Percentiles rank a stretch among this genome's conserved stretches.
These are phyloP conservation scores for Cyrtodaria siliqua DNA, from an alignment of 2,888 invertebrate species.

Conservation along the genomic window DNA sequence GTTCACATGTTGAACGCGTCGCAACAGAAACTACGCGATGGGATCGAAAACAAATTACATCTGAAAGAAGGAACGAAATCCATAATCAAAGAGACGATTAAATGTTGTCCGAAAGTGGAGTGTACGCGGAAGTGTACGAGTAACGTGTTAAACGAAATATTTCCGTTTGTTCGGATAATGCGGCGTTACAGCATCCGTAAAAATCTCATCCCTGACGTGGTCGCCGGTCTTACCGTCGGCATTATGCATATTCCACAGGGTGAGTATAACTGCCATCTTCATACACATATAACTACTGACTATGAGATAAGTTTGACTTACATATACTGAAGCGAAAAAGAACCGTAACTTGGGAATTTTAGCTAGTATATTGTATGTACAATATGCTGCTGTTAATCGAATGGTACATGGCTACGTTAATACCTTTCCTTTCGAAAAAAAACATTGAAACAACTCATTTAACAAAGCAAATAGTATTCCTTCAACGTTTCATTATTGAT, in stretches of 20 bases:
- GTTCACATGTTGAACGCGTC: constrained; percentile 75
- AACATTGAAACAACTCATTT: too few relatives aligned
- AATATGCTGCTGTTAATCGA: too few relatives aligned
- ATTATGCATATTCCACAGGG: constrained; percentile 86
- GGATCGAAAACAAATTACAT: constrained; percentile 58
- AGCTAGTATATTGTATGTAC: too few relatives aligned
- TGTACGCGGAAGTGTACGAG: constrained; percentile 72
- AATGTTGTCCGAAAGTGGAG: constrained; percentile 59
- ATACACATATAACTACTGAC: too few relatives aligned
- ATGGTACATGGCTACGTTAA: too few relatives aligned
- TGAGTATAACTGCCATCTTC: too few relatives aligned
- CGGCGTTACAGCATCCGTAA: constrained; percentile 79
- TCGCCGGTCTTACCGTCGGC: constrained; percentile 94
- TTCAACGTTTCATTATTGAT: too few relatives aligned
- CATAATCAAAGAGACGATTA: constrained; percentile 33
- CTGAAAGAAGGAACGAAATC: constrained; percentile 38
- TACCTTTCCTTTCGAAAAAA: too few relatives aligned
- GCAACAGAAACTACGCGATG: constrained; percentile 70
- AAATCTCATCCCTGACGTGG: constrained; percentile 91
- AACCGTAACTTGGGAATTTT: too few relatives aligned
- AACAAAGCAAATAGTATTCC: too few relatives aligned
- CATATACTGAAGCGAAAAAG: too few relatives aligned
- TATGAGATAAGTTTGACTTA: too few relatives aligned
- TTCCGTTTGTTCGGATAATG: constrained; percentile 83
- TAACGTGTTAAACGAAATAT: constrained; percentile 70